These are phyloP conservation scores for Folsomia manolachei DNA, from an alignment of 2,888 invertebrate species.

Conservation along the genomic window DNA sequence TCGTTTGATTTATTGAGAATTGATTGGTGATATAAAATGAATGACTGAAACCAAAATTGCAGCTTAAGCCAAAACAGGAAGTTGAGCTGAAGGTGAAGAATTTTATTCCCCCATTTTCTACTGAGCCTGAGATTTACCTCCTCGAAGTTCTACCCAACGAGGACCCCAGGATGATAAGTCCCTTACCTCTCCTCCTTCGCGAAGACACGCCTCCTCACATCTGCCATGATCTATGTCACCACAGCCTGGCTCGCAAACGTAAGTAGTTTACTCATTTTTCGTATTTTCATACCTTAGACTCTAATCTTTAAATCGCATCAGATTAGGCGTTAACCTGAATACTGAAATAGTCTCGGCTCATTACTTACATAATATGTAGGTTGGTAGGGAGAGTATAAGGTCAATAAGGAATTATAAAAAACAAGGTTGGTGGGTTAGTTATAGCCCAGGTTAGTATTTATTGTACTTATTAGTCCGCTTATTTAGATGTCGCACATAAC, in stretches of 20 bases:
- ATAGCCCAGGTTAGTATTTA: no score
- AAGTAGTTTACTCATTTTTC: conserved; percentile 27
- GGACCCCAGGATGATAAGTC: conserved; percentile 49
- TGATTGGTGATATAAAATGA: no score
- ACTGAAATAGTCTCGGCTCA: no score
- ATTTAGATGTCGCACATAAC: no score
- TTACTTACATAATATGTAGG: no score
- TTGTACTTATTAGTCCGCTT: no score
- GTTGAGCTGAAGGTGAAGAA: conserved; percentile 57
- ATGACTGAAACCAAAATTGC: no score
- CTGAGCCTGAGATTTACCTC: conserved; percentile 53
- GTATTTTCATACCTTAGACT: background rate
- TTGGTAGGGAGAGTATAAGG: no score
- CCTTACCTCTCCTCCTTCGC: conserved; percentile 48
- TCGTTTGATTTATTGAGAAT: background rate
- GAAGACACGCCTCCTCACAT: conserved; percentile 51
- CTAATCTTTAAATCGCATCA: background rate
- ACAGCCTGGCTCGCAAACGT: conserved; percentile 50
- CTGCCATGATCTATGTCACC: conserved; percentile 51
- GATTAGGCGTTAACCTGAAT: background rate
- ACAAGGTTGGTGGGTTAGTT: no score
- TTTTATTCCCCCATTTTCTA: conserved; percentile 56
- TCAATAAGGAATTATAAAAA: no score
- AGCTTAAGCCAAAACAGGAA: conserved; percentile 58
- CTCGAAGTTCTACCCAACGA: conserved; percentile 52